Base-by-base conservation (phyloP, 2,888 invertebrate genomes). In the Calliopum simillimum region DNA sequence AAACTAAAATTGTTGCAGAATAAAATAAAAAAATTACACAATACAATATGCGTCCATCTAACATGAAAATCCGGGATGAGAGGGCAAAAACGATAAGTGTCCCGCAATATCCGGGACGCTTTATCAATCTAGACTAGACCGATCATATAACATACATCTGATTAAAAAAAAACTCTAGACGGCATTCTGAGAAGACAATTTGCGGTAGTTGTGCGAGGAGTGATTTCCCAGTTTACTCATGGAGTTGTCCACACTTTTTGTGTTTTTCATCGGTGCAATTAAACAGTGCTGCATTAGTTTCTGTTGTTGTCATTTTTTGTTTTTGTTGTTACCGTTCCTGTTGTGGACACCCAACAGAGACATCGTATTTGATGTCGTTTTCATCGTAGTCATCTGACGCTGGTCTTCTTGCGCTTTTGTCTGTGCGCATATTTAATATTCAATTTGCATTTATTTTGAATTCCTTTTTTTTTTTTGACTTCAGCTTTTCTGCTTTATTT, bases 321-420 rank as follows among this genome's bases (percentile, higher is more conserved):
- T 55, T 12, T n/a, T 43, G 49, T 63, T 71, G 64, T 47, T 65
- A 53, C 66, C 41, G 53, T 46, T 51, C 33, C 14, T 4, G 25
- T 62, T 44, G 33, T 33, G 67, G 67, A 67, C 67, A 58, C 21
- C 59, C 59, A 67, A 47, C 67, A 49, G 67, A 67, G 67, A 66
- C 56, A 44, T 56, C 47, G 66, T 25, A 41, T 16, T 14, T 21
- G 43, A 33, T 33, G 33, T 13, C 62, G 62, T 55, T 33, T n/a
- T 21, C 19, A 21, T 56, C 3, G 19, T 19, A 19, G 11, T 47
- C 16, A n/a, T 21, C 21, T 14, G 6, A 49, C 47, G 47, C 25
- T 21, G 49, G 25, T 16, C n/a, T 4, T 43, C 25, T 53, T 33
- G 56, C n/a, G 25, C 5, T 23, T 12, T 25, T 4, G 16, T 33